phyloP scores from a whole-genome alignment of 2,113 vertebrate species.

The Rhipidura dahli region DNA sequence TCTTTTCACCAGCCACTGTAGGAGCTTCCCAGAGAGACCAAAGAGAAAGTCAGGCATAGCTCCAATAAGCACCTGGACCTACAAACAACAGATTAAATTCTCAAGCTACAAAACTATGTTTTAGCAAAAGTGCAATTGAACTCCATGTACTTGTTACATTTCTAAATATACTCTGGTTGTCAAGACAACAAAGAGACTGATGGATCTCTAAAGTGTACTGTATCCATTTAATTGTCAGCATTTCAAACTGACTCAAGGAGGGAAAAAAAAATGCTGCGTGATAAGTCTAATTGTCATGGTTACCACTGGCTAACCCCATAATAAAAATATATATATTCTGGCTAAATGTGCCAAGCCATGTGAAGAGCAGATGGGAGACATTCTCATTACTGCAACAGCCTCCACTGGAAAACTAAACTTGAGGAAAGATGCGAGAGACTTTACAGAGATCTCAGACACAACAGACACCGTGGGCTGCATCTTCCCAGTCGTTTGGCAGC shows the following conservation, averaged over 20 bases:
- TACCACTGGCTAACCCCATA: constrained; percentile 72
- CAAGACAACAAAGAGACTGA: constrained; percentile 84
- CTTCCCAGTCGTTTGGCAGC: constrained; percentile 3
- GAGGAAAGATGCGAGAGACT: constrained; percentile 54
- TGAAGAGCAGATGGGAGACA: constrained; percentile 61
- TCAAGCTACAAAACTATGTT: constrained; percentile 77
- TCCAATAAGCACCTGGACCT: constrained; percentile 69
- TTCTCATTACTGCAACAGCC: constrained; percentile 48
- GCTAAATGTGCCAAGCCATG: constrained; percentile 48
- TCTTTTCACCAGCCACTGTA: background rate
- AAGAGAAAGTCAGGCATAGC: constrained; percentile 28
- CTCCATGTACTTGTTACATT: constrained; percentile 84
- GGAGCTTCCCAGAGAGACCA: constrained; percentile 28
- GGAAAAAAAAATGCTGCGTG: constrained; percentile 76
- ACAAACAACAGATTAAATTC: constrained; percentile 80
- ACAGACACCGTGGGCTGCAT: constrained; percentile 39
- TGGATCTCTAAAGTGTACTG: constrained; percentile 79
- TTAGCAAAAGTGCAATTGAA: constrained; percentile 82
- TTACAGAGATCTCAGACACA: constrained; percentile 56
- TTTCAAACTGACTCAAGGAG: constrained; percentile 75
- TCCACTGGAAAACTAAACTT: constrained; percentile 54
- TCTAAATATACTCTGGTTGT: constrained; percentile 84
- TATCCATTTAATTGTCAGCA: constrained; percentile 83
- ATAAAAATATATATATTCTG: constrained; percentile 68
- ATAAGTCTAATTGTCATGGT: constrained; percentile 81